These are phyloP conservation scores for Myotis yumanensis DNA, from an alignment of 2,113 vertebrate genomes.

Conservation along the genomic window DNA sequence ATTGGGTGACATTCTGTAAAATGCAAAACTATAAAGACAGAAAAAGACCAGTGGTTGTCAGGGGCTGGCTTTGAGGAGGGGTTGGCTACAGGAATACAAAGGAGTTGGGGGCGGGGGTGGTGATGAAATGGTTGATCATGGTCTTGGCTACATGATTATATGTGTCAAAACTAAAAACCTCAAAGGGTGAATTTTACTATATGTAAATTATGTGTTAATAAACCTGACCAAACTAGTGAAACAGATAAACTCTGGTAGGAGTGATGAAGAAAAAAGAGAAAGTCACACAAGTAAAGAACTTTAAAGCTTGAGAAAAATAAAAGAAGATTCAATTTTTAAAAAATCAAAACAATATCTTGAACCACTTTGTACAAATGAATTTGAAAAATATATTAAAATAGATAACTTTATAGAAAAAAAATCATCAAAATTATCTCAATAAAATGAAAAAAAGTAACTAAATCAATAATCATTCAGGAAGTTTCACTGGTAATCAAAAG, in stretches of 20 bases:
- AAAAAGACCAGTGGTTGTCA: not conserved
- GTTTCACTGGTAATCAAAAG: not conserved
- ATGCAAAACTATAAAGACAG: not conserved
- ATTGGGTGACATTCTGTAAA: not conserved
- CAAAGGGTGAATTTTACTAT: not conserved
- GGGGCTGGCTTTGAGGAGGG: not conserved
- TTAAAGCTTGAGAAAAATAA: not conserved
- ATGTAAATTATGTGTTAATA: not conserved
- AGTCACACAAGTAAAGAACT: not conserved
- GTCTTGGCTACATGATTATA: not conserved
- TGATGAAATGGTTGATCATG: not conserved
- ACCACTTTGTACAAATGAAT: not conserved
- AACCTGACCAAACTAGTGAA: not conserved
- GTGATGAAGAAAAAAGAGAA: not conserved
- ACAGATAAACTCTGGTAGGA: not conserved
- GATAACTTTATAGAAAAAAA: not conserved
- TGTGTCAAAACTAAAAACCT: not conserved
- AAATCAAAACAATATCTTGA: not conserved
- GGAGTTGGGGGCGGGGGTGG: not conserved
- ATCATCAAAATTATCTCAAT: not conserved
- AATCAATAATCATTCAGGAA: not conserved
- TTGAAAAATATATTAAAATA: not conserved
- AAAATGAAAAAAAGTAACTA: not conserved
- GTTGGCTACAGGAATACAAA: not conserved
- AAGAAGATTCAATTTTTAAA: not conserved